Percentiles rank a stretch among this genome's conserved stretches.
Conservation (phyloP, 2,797 vertebrate species). For the Hoplostethus mediterraneus region DNA sequence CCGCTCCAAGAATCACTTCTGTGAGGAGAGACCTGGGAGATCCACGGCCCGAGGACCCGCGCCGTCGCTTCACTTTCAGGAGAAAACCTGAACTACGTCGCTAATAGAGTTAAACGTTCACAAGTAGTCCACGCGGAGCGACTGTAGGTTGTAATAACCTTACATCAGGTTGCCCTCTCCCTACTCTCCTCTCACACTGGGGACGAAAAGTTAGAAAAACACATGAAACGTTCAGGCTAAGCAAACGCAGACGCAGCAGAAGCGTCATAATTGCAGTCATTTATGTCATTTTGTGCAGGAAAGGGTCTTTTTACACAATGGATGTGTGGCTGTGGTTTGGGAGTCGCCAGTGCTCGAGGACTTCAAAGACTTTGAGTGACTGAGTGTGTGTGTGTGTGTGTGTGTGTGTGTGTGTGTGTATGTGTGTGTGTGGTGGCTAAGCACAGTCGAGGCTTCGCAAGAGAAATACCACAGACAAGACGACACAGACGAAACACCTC, state of each 20-base stretch:
- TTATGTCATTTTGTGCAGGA: slow-evolving; percentile 58
- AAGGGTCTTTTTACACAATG: slow-evolving; percentile 47
- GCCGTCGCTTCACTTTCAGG: slow-evolving; percentile 17
- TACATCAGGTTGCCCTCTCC: slow-evolving; percentile 6
- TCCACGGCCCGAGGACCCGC: slow-evolving; percentile 34
- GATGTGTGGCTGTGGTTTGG: slow-evolving; percentile 59
- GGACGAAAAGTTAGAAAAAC: slow-evolving; percentile 33
- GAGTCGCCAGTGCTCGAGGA: slow-evolving; percentile 41
- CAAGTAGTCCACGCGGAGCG: neutral
- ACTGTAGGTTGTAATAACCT: neutral
- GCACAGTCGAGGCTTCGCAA: slow-evolving; percentile 27
- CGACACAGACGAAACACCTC: slow-evolving; percentile 41
- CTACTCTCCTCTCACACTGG: neutral
- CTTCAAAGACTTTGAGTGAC: slow-evolving; percentile 59
- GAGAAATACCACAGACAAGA: slow-evolving; percentile 39
- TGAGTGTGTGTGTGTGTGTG: slow-evolving; percentile 1
- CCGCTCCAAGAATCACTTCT: slow-evolving; percentile 43
- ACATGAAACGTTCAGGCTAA: slow-evolving; percentile 46
- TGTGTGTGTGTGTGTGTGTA: neutral
- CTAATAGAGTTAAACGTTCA: slow-evolving; percentile 17
- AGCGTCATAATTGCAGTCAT: slow-evolving; percentile 66
- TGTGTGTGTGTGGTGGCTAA: slow-evolving; percentile 4
- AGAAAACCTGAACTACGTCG: slow-evolving; percentile 32
- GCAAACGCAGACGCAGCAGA: slow-evolving; percentile 52
- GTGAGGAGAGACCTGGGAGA: slow-evolving; percentile 30